These are phyloP conservation scores for Nanger granti DNA, from an alignment of 2,113 vertebrate genomes.

Conservation along the genomic window DNA sequence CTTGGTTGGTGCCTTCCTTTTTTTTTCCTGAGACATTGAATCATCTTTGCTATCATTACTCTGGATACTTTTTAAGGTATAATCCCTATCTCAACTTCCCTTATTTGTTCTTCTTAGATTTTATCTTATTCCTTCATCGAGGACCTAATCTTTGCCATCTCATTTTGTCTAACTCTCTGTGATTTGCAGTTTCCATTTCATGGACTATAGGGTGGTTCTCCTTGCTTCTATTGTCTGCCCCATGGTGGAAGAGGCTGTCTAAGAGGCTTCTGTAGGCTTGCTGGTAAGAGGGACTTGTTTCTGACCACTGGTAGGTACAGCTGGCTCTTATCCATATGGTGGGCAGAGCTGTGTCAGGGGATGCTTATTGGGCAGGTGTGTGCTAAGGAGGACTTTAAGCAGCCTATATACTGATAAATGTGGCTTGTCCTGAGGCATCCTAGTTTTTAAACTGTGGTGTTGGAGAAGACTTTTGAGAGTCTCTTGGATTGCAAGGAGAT, in stretches of 20 bases:
- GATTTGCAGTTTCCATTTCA: not conserved
- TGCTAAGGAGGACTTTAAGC: not conserved
- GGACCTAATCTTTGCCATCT: not conserved
- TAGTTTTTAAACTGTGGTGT: not conserved
- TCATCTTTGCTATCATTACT: not conserved
- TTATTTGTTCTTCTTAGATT: not conserved
- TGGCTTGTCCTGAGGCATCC: not conserved
- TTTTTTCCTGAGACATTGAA: no score
- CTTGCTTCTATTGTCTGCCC: not conserved
- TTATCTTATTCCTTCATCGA: not conserved
- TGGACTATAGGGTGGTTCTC: not conserved
- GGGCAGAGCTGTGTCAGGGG: not conserved
- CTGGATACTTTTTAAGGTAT: not conserved
- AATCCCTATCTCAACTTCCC: not conserved
- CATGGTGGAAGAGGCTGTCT: not conserved
- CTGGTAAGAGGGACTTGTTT: not conserved
- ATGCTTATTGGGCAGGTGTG: not conserved
- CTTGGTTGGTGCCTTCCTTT: not conserved
- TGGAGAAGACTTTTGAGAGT: not conserved
- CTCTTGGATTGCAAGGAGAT: not conserved
- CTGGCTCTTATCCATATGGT: not conserved
- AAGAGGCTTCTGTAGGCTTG: not conserved
- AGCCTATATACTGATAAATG: not conserved
- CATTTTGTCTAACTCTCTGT: not conserved
- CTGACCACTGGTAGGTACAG: not conserved